These are phyloP conservation scores for Clunio marinus DNA, from an alignment of 2,888 invertebrate genomes.

Conservation along the genomic window DNA sequence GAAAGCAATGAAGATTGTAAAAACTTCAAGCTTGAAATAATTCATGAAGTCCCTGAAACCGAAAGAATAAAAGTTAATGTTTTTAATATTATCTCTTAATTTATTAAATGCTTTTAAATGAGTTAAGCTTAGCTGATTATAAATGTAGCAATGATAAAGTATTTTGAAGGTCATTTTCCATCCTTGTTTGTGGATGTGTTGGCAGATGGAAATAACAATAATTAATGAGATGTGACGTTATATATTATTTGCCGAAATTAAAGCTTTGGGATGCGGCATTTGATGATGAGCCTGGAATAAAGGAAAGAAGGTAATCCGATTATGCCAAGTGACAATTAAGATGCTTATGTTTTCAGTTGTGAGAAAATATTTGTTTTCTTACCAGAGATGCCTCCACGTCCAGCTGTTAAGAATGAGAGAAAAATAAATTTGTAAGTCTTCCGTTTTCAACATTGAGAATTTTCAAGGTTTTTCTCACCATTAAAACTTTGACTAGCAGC, in stretches of 20 bases:
- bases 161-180: too few relatives aligned
- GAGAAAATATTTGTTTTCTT: neutral
- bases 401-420: neutral
- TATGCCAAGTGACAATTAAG: neutral
- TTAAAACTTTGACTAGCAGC: conserved; percentile 11
- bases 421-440: neutral
- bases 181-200: neutral
- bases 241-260: conserved; percentile 10
- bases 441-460: neutral
- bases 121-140: too few relatives aligned
- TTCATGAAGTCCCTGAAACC: too few relatives aligned
- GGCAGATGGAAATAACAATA: neutral
- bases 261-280: conserved; percentile 3
- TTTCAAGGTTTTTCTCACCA: neutral
- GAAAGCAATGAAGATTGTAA: too few relatives aligned
- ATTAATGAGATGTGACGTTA: neutral
- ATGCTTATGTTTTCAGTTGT: too few relatives aligned
- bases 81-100: neutral
- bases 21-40: too few relatives aligned
- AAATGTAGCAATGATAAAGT: too few relatives aligned
- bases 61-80: neutral
- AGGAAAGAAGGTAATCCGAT: neutral
- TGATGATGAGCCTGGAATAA: neutral
- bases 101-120: conserved; percentile 11
- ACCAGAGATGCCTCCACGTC: neutral